Percentiles rank a stretch among this genome's conserved stretches.
Evolutionary conservation across 2,797 vertebrate genomes (phyloP).

Genomic region (Sarcoramphus papa): DNA sequence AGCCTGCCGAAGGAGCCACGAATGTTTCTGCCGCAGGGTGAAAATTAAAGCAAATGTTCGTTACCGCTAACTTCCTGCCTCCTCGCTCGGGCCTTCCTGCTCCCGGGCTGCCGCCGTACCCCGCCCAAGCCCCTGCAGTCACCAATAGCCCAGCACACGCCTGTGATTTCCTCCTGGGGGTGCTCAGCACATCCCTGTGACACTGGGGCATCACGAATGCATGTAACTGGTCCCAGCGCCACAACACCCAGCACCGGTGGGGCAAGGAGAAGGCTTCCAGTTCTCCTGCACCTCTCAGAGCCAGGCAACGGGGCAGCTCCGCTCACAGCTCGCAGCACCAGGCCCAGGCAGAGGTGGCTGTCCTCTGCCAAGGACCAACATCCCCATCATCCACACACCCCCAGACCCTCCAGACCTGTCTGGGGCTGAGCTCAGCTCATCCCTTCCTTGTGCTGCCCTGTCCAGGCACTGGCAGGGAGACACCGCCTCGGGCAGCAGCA

Average conservation of each 20-base stretch:
- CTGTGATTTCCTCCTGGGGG: background rate
- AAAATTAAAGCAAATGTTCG: background rate
- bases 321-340: background rate
- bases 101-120: too few species aligned
- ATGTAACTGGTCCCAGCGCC: rapidly evolving
- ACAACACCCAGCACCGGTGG: rapidly evolving
- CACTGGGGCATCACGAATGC: rapidly evolving
- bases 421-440: background rate
- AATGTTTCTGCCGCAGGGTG: rapidly evolving
- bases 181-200: background rate
- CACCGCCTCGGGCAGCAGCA: rapidly evolving
- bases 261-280: background rate
- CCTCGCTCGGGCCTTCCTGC: rapidly evolving
- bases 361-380: background rate
- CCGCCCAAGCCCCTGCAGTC: rapidly evolving
- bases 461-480: background rate
- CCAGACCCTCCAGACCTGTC: background rate
- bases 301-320: background rate
- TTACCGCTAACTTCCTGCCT: background rate
- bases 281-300: background rate
- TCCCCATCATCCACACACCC: background rate
- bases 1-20: rapidly evolving
- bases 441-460: background rate
- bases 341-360: background rate
- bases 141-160: background rate